Conservation (phyloP, 2,113 vertebrate species). For the Arizona elegans region DNA sequence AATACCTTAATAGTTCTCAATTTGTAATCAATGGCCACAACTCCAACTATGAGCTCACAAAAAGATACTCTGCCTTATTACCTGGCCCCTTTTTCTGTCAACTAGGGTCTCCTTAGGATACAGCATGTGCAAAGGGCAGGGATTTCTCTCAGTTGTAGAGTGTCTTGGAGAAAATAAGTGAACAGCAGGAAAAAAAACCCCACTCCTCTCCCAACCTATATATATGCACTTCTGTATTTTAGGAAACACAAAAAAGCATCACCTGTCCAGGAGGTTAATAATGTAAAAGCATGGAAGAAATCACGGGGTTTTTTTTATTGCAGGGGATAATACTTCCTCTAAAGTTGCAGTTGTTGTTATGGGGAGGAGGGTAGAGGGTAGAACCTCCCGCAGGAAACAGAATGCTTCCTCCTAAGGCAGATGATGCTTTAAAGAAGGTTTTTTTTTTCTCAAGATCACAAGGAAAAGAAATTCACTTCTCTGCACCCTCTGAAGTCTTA, state of each 20-base stretch:
- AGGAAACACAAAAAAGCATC: not conserved
- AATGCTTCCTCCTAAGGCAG: not conserved
- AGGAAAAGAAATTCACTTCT: not conserved
- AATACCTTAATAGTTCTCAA: not conserved
- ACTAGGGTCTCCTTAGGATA: not conserved
- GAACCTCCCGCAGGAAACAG: not conserved
- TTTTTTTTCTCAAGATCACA: not conserved
- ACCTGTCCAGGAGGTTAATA: not conserved
- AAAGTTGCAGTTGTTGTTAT: not conserved
- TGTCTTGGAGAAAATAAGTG: not conserved
- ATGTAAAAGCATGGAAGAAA: not conserved
- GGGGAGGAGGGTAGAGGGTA: no score
- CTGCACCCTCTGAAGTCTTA: no score
- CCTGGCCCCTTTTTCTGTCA: not conserved
- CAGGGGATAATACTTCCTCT: not conserved
- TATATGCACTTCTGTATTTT: not conserved
- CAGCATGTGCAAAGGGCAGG: not conserved
- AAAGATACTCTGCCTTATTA: not conserved
- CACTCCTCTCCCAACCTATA: not conserved
- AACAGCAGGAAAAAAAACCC: not conserved
- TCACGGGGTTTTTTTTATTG: not conserved
- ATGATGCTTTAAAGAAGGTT: not conserved
- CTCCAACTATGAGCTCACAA: not conserved
- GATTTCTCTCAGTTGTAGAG: not conserved
- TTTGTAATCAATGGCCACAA: not conserved